Evolutionary conservation across 1,140 invertebrate genomes (phyloP).

Genomic region (Achatina immaculata): DNA sequence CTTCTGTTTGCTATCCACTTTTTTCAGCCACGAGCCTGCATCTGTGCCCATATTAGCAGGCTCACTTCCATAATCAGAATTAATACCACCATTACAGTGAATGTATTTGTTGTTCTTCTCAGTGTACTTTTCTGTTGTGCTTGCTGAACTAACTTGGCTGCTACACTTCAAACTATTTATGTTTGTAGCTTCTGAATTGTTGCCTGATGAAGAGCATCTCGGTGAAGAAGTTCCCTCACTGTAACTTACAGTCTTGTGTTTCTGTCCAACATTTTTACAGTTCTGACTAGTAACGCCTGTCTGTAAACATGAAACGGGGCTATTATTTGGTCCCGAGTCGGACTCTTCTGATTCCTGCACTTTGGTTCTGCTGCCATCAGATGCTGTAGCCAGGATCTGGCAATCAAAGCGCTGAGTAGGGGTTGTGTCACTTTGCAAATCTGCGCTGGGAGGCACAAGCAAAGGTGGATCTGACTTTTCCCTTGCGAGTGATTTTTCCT

Average conservation of each 20-base stretch:
- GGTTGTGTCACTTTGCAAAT: too few species aligned
- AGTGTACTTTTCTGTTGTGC: background rate
- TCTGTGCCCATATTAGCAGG: background rate
- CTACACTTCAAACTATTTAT: background rate
- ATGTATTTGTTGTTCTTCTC: background rate
- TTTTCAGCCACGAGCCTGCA: too few species aligned
- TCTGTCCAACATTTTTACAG: background rate
- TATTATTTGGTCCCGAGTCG: background rate
- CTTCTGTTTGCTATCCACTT: too few species aligned
- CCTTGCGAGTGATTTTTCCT: background rate
- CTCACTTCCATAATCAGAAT: background rate
- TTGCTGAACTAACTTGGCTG: background rate
- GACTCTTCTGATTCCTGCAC: background rate
- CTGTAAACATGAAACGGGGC: background rate
- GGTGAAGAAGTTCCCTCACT: background rate
- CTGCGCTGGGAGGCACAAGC: background rate
- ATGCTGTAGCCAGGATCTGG: too few species aligned
- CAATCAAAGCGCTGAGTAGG: too few species aligned
- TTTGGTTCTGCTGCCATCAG: too few species aligned
- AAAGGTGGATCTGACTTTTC: background rate
- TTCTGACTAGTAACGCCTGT: background rate
- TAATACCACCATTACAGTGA: background rate
- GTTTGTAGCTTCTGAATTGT: background rate
- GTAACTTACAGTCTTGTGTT: background rate
- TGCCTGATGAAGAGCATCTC: background rate